Base-by-base conservation (phyloP, 2,797 vertebrate genomes). In the Bryconaethiops microstoma region DNA sequence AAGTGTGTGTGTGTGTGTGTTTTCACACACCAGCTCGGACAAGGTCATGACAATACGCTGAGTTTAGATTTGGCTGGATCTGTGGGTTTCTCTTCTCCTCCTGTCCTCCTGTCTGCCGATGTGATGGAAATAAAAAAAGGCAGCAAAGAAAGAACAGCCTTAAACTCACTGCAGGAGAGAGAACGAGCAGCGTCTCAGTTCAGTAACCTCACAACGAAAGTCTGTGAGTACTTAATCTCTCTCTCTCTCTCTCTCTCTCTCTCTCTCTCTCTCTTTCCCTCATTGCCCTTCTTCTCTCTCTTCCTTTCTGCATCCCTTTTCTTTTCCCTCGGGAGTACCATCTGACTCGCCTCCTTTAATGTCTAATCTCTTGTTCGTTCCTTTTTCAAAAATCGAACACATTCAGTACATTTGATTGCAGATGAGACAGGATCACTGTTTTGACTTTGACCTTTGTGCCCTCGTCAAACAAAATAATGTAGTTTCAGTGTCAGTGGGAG, bases 51-150 rank as follows among this genome's bases (percentile, higher is more conserved):
- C 39, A 8, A 59, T 21, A 64, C 16, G 39, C 39, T 59, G 13
- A 70, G 65, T 17, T 57, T 54, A 74, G 68, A 52, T 80, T 74
- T 60, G 52, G 65, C 4, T 3, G 29, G 63, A 39, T 65, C 7
- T 65, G 14, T 54, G 23, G 40, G 62, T 68, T 52, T 70, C 74
- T 42, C 8, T 19, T 50, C 19, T 72, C 62, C 4, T 19, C 63
- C 35, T 5, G 62, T 40, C 29, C 2, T 19, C 63, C 35, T 7
- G 63, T 40, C 29, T 1, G 42, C 45, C 77, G 62, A 77, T 68
- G 54, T 40, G 42, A 52, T 67, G 82, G 62, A 77, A 83, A 83
- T 80, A 12, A 76, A 83, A 71, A 72, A 48, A 71, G 77, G 79
- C 59, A 79, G 82, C 76, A 48, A 17, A 0, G 50, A 71, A 57